These are phyloP conservation scores for Uromys caudimaculatus DNA, from an alignment of 2,797 vertebrate genomes.

Conservation along the genomic window DNA sequence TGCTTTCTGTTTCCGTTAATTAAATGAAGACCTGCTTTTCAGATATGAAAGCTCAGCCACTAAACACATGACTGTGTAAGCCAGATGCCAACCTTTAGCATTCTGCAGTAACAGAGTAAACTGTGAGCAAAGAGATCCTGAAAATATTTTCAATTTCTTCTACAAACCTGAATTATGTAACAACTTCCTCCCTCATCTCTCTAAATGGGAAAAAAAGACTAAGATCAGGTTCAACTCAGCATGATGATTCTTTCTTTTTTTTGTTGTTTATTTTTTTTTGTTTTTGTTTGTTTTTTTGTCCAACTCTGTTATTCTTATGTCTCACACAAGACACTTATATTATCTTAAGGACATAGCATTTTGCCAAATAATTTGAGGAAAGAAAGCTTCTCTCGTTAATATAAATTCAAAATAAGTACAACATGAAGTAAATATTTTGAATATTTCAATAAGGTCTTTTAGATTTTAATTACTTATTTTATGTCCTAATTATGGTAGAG, in stretches of 20 bases:
- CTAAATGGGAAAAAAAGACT: background rate
- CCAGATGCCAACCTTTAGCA: background rate
- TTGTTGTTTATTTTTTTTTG: too few relatives aligned
- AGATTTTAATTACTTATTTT: slow-evolving; percentile 60
- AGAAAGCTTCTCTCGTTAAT: slow-evolving; percentile 29
- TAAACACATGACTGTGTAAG: background rate
- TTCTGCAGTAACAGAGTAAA: background rate
- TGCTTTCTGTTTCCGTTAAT: background rate
- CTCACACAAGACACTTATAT: background rate
- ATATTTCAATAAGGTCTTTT: slow-evolving; percentile 64
- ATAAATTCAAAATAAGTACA: slow-evolving; percentile 44
- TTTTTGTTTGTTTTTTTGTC: background rate
- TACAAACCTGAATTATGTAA: background rate
- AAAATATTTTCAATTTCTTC: slow-evolving; percentile 8
- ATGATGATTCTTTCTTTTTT: background rate
- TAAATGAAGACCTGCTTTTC: background rate
- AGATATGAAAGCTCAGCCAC: background rate
- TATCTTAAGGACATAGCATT: slow-evolving; percentile 10
- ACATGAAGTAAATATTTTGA: slow-evolving; percentile 47
- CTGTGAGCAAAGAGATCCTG: background rate
- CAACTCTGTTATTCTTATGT: background rate
- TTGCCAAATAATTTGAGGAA: slow-evolving; percentile 26
- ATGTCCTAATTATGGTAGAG: slow-evolving; percentile 53
- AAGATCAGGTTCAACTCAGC: background rate
- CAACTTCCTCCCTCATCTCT: background rate